phyloP scores from a whole-genome alignment of 2,888 invertebrate genomes.

The Eupithecia centaureata region DNA sequence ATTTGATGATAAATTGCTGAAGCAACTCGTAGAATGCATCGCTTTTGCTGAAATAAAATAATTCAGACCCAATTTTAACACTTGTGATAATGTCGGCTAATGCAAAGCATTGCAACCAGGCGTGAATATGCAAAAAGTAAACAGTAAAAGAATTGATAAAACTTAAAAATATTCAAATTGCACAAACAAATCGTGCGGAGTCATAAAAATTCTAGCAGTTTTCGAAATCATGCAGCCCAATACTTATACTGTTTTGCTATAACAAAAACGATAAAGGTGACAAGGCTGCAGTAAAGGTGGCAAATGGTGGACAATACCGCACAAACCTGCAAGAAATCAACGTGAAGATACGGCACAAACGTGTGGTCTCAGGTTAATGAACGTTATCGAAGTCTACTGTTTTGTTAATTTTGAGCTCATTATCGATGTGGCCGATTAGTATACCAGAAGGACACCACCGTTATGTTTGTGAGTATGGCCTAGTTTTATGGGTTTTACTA shows the following conservation, averaged over 20 bases:
- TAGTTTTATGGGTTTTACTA: slow-evolving; percentile 49
- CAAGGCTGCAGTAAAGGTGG: slow-evolving; percentile 31
- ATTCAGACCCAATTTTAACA: slow-evolving; percentile 35
- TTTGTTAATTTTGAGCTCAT: slow-evolving; percentile 77
- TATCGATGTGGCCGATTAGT: slow-evolving; percentile 71
- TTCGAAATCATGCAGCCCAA: slow-evolving; percentile 58
- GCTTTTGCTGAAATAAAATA: slow-evolving; percentile 43
- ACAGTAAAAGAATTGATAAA: slow-evolving; percentile 55
- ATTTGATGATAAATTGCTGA: slow-evolving; percentile 29
- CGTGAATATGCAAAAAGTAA: slow-evolving; percentile 67
- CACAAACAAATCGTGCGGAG: slow-evolving; percentile 69
- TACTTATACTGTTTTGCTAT: slow-evolving; percentile 39
- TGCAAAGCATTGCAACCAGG: slow-evolving; percentile 83
- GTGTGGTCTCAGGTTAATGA: slow-evolving; percentile 83
- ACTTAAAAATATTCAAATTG: slow-evolving; percentile 48
- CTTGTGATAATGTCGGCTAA: slow-evolving; percentile 67
- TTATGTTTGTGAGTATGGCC: slow-evolving; percentile 60
- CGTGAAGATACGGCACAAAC: slow-evolving; percentile 72
- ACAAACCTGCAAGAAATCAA: slow-evolving; percentile 73
- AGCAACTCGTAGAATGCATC: slow-evolving; percentile 37
- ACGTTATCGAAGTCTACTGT: slow-evolving; percentile 74
- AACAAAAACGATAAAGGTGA: slow-evolving; percentile 40
- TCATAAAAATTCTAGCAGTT: slow-evolving; percentile 54
- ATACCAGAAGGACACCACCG: slow-evolving; percentile 75
- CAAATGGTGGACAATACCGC: slow-evolving; percentile 54